Evolutionary conservation across 2,113 vertebrate species (phyloP).

Genomic region (Sturnus vulgaris): DNA sequence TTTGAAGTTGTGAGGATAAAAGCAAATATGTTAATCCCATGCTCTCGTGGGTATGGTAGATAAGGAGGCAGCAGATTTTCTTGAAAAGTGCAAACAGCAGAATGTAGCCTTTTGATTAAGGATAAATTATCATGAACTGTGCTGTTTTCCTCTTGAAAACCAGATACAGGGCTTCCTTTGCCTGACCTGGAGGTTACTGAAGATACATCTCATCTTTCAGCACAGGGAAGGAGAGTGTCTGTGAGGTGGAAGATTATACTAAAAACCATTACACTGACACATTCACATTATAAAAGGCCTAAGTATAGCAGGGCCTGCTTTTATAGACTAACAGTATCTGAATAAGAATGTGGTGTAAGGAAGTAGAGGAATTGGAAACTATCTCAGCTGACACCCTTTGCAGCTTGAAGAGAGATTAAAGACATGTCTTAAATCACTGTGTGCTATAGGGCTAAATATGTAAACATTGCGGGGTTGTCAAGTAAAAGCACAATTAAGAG

Average conservation of each 20-base stretch:
- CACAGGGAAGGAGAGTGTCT: neutral
- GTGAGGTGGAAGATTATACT: neutral
- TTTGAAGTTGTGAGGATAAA: neutral
- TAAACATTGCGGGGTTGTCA: neutral
- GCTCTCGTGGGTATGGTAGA: neutral
- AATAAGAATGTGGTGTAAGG: neutral
- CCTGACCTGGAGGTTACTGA: rapidly evolving
- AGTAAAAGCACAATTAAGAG: neutral
- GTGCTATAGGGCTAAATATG: neutral
- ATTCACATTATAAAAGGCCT: neutral
- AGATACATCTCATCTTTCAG: neutral
- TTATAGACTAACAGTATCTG: neutral
- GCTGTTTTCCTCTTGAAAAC: neutral
- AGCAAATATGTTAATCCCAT: neutral
- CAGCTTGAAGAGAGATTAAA: neutral
- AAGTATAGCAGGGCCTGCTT: neutral
- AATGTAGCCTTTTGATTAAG: neutral
- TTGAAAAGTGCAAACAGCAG: neutral
- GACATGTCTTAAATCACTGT: neutral
- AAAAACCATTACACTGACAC: neutral
- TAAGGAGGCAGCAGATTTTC: neutral
- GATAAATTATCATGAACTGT: neutral
- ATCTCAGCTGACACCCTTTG: neutral
- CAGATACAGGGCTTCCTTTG: neutral
- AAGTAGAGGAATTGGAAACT: neutral